phyloP scores from a whole-genome alignment of 2,797 vertebrate genomes.

The Hipposideros larvatus region DNA sequence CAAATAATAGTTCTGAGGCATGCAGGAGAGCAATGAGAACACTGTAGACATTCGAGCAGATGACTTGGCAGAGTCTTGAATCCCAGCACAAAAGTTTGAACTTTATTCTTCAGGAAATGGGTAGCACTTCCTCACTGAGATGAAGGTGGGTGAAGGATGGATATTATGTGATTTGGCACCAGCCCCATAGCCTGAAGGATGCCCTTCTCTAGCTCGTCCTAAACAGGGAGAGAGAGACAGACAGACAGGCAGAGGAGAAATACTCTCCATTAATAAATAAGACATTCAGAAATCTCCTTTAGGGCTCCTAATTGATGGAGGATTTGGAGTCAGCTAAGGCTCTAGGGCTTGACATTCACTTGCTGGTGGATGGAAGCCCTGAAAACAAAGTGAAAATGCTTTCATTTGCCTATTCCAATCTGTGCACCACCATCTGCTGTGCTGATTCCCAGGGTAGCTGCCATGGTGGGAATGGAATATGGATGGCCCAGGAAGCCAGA shows the following conservation, averaged over 20 bases:
- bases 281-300: neutral
- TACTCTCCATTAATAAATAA: neutral
- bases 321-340: neutral
- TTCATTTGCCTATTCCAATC: slow-evolving; percentile 2
- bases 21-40: neutral
- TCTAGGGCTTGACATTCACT: neutral
- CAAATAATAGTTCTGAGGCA: neutral
- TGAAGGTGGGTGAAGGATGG: neutral
- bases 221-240: neutral
- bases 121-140: neutral
- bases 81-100: neutral
- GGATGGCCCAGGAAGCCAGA: slow-evolving; percentile 15
- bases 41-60: neutral
- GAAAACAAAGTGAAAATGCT: slow-evolving; percentile 36
- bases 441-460: neutral
- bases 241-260: neutral
- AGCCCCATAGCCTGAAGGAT: neutral
- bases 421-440: slow-evolving; percentile 60
- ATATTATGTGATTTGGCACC: neutral
- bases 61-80: neutral
- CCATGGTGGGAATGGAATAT: neutral
- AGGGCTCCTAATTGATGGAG: neutral
- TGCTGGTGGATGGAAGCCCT: neutral
- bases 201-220: neutral
- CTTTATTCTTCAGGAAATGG: neutral